Percentiles rank a stretch among this genome's conserved stretches.
Conservation (phyloP, 1,140 invertebrate genomes). For the Neuroterus valhalla region DNA sequence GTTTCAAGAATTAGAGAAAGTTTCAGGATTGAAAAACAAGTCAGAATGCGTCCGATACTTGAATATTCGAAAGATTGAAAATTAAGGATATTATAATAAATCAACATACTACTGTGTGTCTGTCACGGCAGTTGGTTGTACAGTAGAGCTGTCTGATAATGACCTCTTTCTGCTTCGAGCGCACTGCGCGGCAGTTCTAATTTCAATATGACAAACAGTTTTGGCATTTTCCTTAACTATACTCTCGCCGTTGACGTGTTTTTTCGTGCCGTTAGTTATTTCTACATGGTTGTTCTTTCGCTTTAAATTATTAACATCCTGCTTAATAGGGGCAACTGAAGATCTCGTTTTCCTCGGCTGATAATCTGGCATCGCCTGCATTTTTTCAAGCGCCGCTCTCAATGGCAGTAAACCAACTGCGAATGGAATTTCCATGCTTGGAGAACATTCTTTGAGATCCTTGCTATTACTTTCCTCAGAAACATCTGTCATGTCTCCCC, state of each 20-base stretch:
- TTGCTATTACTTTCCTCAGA: conserved; percentile 57
- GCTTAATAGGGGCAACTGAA: conserved; percentile 63
- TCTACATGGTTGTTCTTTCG: conserved; percentile 54
- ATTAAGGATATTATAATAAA: background rate
- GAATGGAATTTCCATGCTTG: conserved; percentile 72
- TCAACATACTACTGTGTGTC: conserved; percentile 38
- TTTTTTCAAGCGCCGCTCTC: conserved; percentile 71
- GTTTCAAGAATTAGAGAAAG: background rate
- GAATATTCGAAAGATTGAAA: conserved; percentile 5
- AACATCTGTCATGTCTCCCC: conserved; percentile 72
- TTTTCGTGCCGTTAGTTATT: conserved; percentile 46
- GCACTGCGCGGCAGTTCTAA: conserved; percentile 64
- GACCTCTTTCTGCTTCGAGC: conserved; percentile 41
- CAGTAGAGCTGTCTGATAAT: conserved; percentile 33
- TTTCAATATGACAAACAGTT: conserved; percentile 70
- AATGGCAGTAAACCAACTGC: conserved; percentile 73
- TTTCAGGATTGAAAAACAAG: background rate
- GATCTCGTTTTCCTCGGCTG: conserved; percentile 74
- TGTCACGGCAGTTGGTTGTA: conserved; percentile 39
- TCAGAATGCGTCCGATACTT: conserved; percentile 7
- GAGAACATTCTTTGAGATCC: conserved; percentile 61
- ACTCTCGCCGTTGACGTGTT: conserved; percentile 42
- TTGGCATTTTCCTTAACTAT: conserved; percentile 57
- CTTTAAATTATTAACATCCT: conserved; percentile 57
- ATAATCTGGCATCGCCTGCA: conserved; percentile 74